Evolutionary conservation across 2,797 vertebrate genomes (phyloP).

Genomic region (Enteromius treurensis): DNA sequence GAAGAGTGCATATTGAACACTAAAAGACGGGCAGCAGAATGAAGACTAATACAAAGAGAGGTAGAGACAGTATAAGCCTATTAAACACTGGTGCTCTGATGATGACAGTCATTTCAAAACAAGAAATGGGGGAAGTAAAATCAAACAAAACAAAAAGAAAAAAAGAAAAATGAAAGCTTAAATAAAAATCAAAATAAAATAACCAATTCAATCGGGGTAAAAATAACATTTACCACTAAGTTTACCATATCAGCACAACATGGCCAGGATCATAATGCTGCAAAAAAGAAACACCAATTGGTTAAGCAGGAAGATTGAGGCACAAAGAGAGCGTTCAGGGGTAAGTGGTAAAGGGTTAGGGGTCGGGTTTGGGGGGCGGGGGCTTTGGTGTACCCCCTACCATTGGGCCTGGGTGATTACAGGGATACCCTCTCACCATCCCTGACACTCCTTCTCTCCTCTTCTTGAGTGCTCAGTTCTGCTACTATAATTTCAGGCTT

Average conservation of each 20-base stretch:
- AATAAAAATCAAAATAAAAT: constrained; percentile 80
- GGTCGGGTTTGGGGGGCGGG: constrained; percentile 69
- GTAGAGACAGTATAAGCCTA: constrained; percentile 76
- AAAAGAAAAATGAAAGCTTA: constrained; percentile 85
- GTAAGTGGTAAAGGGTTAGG: constrained; percentile 71
- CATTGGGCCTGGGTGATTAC: constrained; percentile 72
- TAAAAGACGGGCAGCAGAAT: constrained; percentile 99
- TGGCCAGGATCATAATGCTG: constrained; percentile 99
- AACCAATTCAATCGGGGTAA: constrained; percentile 98
- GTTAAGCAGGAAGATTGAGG: constrained; percentile 99
- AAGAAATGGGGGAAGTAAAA: constrained; percentile 62
- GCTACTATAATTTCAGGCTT: neutral
- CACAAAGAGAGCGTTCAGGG: constrained; percentile 80
- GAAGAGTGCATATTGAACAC: constrained; percentile 85
- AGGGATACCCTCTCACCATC: constrained; percentile 77
- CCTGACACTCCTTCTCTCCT: constrained; percentile 57
- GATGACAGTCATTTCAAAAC: constrained; percentile 69
- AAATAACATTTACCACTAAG: constrained; percentile 99
- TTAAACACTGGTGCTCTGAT: constrained; percentile 83
- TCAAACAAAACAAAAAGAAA: constrained; percentile 75
- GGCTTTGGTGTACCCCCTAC: constrained; percentile 65
- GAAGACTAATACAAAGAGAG: constrained; percentile 96
- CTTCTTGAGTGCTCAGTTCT: constrained; percentile 33
- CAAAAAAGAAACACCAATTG: constrained; percentile 99
- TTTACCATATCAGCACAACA: constrained; percentile 99